These are phyloP conservation scores for Toxotes jaculatrix DNA, from an alignment of 2,113 vertebrate genomes.

Conservation along the genomic window DNA sequence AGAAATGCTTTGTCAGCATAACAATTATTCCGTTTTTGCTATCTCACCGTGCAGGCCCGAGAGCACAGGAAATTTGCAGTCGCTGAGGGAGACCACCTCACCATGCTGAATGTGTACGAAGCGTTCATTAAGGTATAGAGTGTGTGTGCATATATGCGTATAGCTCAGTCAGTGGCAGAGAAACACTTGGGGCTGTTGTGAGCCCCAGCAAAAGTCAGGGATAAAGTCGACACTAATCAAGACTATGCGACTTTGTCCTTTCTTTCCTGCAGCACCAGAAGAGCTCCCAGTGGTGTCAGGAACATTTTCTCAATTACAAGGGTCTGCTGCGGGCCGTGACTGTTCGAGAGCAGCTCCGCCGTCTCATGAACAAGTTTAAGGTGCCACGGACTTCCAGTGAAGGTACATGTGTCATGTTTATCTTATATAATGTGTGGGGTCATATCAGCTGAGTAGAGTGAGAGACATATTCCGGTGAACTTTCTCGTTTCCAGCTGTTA, in stretches of 20 bases:
- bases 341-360: constrained; percentile 95
- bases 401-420: constrained; percentile 81
- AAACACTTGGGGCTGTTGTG: neutral
- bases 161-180: neutral
- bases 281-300: constrained; percentile 98
- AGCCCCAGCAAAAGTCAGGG: constrained; percentile 1
- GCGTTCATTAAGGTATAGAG: constrained; percentile 94
- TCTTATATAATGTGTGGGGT: neutral
- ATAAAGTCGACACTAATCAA: constrained; percentile 1
- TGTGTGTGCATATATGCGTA: neutral
- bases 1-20: constrained; percentile 42
- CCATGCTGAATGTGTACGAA: constrained; percentile 98
- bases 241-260: neutral
- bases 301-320: constrained; percentile 98
- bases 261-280: constrained; percentile 90
- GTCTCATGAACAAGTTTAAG: constrained; percentile 96
- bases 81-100: constrained; percentile 97
- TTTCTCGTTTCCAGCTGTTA: neutral
- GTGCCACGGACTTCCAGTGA: constrained; percentile 95
- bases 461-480: neutral
- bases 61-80: constrained; percentile 97
- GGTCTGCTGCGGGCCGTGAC: constrained; percentile 92
- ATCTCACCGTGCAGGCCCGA: constrained; percentile 84
- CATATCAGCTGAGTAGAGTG: neutral
- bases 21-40: constrained; percentile 35